These are phyloP conservation scores for Poecilus cupreus DNA, from an alignment of 2,888 invertebrate species.

Conservation along the genomic window DNA sequence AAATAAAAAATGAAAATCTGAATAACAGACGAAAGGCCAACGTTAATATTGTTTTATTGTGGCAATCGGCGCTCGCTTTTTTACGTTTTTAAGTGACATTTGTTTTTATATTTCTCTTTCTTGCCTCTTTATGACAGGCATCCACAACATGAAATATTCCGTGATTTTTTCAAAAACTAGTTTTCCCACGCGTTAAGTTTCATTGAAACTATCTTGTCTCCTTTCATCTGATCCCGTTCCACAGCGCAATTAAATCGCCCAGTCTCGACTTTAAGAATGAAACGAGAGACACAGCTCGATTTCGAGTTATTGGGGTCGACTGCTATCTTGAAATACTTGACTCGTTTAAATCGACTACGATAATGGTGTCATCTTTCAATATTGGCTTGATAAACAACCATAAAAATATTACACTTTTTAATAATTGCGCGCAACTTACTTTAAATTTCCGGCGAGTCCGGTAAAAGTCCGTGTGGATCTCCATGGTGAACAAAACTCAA, in stretches of 20 bases:
- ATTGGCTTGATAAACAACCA: slow-evolving; percentile 35
- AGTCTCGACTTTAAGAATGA: slow-evolving; percentile 24
- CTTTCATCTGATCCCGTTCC: slow-evolving; percentile 12
- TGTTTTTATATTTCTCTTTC: slow-evolving; percentile 42
- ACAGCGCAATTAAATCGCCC: slow-evolving; percentile 8
- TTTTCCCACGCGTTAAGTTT: slow-evolving; percentile 50
- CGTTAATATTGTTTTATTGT: slow-evolving; percentile 51
- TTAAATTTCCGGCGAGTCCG: slow-evolving; percentile 51
- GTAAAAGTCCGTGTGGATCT: slow-evolving; percentile 47
- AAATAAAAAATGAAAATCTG: slow-evolving; percentile 50
- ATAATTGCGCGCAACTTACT: slow-evolving; percentile 21
- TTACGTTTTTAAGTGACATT: slow-evolving; percentile 40
- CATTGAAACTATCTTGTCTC: slow-evolving; percentile 44
- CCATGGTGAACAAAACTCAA: slow-evolving; percentile 40
- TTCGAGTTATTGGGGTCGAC: slow-evolving; percentile 50
- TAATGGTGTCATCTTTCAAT: slow-evolving; percentile 58
- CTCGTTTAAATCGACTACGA: background rate
- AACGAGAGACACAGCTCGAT: slow-evolving; percentile 29
- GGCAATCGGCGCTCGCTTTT: slow-evolving; percentile 41
- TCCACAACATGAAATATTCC: background rate
- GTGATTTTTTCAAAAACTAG: slow-evolving; percentile 42
- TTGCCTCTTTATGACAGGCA: slow-evolving; percentile 7
- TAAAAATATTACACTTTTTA: slow-evolving; percentile 5
- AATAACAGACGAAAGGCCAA: slow-evolving; percentile 40
- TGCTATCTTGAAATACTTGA: background rate